A percentile compares a stretch with the other conserved stretches of the same genome.
Evolutionary conservation across 2,888 invertebrate species (phyloP).

Genomic region (Heliconius aoede): DNA sequence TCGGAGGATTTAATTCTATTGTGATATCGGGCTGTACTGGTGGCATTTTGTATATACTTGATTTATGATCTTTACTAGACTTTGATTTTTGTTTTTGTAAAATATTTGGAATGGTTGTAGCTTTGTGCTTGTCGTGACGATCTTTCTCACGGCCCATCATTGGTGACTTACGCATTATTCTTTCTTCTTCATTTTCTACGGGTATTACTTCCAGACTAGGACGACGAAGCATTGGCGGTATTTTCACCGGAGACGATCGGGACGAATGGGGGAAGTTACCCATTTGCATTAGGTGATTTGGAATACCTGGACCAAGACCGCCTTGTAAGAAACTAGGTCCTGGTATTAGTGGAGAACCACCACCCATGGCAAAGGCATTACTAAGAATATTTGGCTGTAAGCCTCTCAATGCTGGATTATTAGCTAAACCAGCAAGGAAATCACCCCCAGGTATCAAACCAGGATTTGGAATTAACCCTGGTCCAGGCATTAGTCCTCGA

Average conservation of each 20-base stretch:
- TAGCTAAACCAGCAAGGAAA: conserved; percentile 72
- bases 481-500: conserved; percentile 83
- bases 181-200: conserved; percentile 78
- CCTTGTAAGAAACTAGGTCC: conserved; percentile 75
- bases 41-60: conserved; percentile 77
- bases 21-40: conserved; percentile 83
- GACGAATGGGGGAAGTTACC: conserved; percentile 84
- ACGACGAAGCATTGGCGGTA: conserved; percentile 84
- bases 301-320: conserved; percentile 66
- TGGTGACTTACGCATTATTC: conserved; percentile 68
- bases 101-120: conserved; percentile 78
- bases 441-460: conserved; percentile 79
- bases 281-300: conserved; percentile 80
- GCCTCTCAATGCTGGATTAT: conserved; percentile 77
- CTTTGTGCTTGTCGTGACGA: conserved; percentile 78
- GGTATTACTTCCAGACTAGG: conserved; percentile 83
- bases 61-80: conserved; percentile 77
- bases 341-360: conserved; percentile 86
- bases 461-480: conserved; percentile 75
- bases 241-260: conserved; percentile 82
- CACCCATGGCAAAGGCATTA: conserved; percentile 81
- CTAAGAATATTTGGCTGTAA: conserved; percentile 73
- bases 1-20: conserved; percentile 83
- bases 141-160: conserved; percentile 70
- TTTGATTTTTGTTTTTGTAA: conserved; percentile 77